These are phyloP conservation scores for Darevskia nairensis DNA, from an alignment of 2,797 vertebrate species.

Conservation along the genomic window DNA sequence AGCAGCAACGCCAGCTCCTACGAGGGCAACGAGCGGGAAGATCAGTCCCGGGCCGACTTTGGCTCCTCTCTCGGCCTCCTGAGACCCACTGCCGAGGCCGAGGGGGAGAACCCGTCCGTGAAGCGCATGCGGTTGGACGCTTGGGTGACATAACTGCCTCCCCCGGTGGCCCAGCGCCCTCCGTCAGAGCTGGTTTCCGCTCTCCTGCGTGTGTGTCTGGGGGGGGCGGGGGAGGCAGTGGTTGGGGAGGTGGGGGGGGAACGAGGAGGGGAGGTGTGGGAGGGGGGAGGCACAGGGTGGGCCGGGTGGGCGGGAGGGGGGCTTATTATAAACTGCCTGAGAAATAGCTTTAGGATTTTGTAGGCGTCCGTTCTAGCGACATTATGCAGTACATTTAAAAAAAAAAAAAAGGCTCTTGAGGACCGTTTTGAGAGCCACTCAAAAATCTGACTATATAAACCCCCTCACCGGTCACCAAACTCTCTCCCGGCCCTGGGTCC, in stretches of 20 bases:
- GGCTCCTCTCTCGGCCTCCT: conserved; percentile 85
- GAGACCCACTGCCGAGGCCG: conserved; percentile 83
- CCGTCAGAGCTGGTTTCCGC: conserved; percentile 18
- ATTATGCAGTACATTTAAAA: conserved; percentile 25
- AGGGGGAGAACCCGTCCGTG: conserved; percentile 88
- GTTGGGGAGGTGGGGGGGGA: background rate
- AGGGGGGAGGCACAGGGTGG: conserved; percentile 22
- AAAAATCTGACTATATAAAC: background rate
- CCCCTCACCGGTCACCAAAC: background rate
- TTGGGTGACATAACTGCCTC: conserved; percentile 90
- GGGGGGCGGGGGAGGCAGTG: background rate
- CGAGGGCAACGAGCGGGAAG: conserved; percentile 92
- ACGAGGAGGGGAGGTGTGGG: background rate
- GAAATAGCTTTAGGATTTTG: conserved; percentile 78
- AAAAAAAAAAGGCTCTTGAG: conserved; percentile 18
- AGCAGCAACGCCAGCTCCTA: conserved; percentile 95
- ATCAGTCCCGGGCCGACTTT: conserved; percentile 84
- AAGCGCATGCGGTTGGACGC: conserved; percentile 95
- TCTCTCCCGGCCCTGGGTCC: background rate
- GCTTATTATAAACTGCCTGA: conserved; percentile 74
- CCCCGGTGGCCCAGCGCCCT: conserved; percentile 31
- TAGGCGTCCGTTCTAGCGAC: conserved; percentile 69
- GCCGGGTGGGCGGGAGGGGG: conserved; percentile 28
- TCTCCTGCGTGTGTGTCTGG: background rate
- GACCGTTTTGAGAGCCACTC: background rate